phyloP scores from a whole-genome alignment of 2,797 vertebrate species.

The Neomorphus geoffroyi region DNA sequence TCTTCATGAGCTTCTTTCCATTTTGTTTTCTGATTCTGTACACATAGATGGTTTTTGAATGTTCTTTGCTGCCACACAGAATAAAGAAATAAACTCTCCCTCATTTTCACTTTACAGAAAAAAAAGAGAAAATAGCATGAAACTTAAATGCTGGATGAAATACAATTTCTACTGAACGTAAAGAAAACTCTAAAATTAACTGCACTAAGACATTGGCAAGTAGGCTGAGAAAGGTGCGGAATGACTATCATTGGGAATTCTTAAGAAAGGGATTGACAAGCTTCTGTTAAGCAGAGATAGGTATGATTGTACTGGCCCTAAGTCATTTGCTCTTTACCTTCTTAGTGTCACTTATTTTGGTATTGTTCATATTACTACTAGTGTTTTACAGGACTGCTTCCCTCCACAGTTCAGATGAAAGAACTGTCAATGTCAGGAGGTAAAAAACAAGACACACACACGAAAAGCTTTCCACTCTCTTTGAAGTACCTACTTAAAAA shows the following conservation, averaged over 20 bases:
- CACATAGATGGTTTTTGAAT: neutral
- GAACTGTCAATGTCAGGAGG: neutral
- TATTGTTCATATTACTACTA: neutral
- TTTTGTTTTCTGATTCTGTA: neutral
- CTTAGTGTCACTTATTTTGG: neutral
- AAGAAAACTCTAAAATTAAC: neutral
- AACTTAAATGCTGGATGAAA: neutral
- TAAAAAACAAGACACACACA: neutral
- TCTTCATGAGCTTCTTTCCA: neutral
- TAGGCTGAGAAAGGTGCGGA: neutral
- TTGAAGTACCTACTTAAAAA: slow-evolving; percentile 10
- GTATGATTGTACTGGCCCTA: neutral
- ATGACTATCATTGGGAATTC: neutral
- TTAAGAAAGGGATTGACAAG: neutral
- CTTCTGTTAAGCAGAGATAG: neutral
- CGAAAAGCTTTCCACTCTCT: neutral
- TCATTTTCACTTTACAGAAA: neutral
- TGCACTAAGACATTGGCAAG: neutral
- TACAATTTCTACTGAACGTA: neutral
- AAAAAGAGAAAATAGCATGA: neutral
- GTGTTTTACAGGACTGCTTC: neutral
- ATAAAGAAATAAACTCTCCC: neutral
- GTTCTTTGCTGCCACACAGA: neutral
- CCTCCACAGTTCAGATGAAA: neutral
- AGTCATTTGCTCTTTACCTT: neutral